Percentiles rank a stretch among this genome's conserved stretches.
These are phyloP conservation scores for Trachelipus rathkii DNA, from an alignment of 1,140 invertebrate genomes.

Conservation along the genomic window DNA sequence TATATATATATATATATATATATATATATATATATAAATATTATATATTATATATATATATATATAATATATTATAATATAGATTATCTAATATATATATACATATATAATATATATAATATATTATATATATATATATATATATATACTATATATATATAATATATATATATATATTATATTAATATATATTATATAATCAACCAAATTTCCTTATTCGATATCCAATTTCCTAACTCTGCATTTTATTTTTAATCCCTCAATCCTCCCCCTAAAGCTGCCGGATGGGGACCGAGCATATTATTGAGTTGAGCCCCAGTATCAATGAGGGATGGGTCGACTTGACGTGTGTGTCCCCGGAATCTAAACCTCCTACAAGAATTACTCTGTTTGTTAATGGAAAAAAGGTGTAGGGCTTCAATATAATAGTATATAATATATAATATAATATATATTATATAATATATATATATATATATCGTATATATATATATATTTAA, in stretches of 20 bases:
- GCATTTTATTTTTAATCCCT: slow-evolving; percentile 1
- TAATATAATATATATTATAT: no score
- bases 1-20: no score
- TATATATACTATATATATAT: slow-evolving; percentile 11
- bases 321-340: slow-evolving; percentile 34
- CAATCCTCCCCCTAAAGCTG: slow-evolving; percentile 23
- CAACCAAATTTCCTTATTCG: background rate
- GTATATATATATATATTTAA: no score
- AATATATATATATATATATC: no score
- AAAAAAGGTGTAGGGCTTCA: no score
- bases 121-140: background rate
- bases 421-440: no score
- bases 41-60: slow-evolving; percentile 27
- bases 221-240: background rate
- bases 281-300: slow-evolving; percentile 20
- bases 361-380: slow-evolving; percentile 28
- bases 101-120: slow-evolving; percentile 9
- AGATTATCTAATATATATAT: background rate
- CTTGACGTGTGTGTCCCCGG: slow-evolving; percentile 29
- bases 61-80: background rate
- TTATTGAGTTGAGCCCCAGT: slow-evolving; percentile 25
- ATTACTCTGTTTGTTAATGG: slow-evolving; percentile 34
- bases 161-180: slow-evolving; percentile 11
- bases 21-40: slow-evolving; percentile 23
- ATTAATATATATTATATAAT: background rate